Conservation (phyloP, 2,113 vertebrate genomes). For the Neogale vison region DNA sequence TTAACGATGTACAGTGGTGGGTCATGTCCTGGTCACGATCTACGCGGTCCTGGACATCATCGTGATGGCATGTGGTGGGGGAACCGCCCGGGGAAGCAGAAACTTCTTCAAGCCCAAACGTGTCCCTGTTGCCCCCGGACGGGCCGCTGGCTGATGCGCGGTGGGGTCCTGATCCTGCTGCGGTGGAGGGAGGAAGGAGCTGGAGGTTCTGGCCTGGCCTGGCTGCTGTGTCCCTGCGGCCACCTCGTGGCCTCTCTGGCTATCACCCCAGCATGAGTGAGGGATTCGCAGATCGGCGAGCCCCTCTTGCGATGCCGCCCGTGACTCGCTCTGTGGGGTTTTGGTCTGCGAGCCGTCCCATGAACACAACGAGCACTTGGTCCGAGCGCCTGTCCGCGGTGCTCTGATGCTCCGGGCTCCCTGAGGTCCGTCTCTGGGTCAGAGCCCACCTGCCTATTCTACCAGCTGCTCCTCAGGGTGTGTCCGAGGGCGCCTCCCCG, state of each 20-base stretch:
- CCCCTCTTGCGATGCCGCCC: not conserved
- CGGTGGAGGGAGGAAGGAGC: too few relatives aligned
- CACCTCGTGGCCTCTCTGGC: not conserved
- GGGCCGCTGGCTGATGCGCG: accelerated
- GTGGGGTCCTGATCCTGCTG: not conserved
- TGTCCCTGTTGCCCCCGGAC: too few relatives aligned
- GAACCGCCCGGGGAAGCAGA: not conserved
- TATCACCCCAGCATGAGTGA: not conserved
- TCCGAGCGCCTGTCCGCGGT: too few relatives aligned
- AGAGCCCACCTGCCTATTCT: not conserved
- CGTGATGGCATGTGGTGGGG: too few relatives aligned
- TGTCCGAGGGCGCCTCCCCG: accelerated
- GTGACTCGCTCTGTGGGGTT: not conserved
- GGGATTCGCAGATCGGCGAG: too few relatives aligned
- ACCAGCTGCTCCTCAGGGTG: not conserved
- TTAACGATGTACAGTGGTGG: not conserved
- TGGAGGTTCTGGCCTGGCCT: not conserved
- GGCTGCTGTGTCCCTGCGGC: too few relatives aligned
- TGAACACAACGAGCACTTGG: accelerated
- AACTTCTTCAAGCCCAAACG: too few relatives aligned
- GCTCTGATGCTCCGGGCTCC: not conserved
- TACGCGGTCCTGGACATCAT: too few relatives aligned
- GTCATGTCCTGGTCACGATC: not conserved
- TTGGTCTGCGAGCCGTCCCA: not conserved
- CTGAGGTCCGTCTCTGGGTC: not conserved